Conservation (phyloP, 2,888 invertebrate genomes). For the Saturnia pavonia region DNA sequence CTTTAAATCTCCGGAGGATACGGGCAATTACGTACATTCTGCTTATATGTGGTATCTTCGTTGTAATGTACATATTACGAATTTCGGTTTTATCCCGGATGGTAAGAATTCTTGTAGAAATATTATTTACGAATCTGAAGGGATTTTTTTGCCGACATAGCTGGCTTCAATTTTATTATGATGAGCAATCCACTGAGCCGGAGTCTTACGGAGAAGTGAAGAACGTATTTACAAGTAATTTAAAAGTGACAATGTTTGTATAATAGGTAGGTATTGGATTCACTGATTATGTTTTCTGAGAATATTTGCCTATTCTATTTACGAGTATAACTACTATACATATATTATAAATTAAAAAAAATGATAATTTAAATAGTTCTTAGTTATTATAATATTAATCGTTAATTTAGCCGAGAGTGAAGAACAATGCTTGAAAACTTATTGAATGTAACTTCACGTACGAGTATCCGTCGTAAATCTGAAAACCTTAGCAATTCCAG, state of each 20-base stretch:
- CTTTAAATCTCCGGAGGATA: conserved; percentile 39
- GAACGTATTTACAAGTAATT: conserved; percentile 5
- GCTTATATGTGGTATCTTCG: conserved; percentile 38
- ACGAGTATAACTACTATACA: no score
- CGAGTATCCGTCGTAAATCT: background rate
- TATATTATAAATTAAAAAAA: no score
- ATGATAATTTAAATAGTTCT: no score
- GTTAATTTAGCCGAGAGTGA: no score
- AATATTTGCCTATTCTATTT: no score
- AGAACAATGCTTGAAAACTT: no score
- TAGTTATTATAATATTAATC: no score
- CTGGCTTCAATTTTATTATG: conserved; percentile 17
- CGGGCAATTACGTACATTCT: conserved; percentile 39
- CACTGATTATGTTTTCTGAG: background rate
- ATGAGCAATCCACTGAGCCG: conserved; percentile 26
- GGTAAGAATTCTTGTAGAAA: conserved; percentile 32
- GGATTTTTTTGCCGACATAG: conserved; percentile 18
- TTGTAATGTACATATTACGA: conserved; percentile 29
- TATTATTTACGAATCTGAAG: conserved; percentile 27
- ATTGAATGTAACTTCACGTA: background rate
- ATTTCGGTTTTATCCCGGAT: conserved; percentile 26
- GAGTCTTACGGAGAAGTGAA: background rate
- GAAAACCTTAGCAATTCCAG: background rate
- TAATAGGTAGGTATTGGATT: background rate
- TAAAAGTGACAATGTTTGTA: background rate